These are phyloP conservation scores for Acromyrmex echinatior DNA, from an alignment of 1,140 invertebrate genomes.

Conservation along the genomic window DNA sequence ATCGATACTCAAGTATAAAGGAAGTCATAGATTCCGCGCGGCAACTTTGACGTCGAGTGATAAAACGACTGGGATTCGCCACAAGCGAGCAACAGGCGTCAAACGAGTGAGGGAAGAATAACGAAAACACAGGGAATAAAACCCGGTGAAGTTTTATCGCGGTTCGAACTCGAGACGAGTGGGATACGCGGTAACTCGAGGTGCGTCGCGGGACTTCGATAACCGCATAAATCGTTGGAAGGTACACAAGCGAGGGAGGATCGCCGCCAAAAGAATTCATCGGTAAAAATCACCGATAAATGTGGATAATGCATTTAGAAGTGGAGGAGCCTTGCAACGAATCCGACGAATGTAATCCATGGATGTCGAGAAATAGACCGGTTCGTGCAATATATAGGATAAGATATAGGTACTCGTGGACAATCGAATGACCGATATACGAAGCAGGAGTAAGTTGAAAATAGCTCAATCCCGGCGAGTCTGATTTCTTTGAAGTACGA, in stretches of 20 bases:
- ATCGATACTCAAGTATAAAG: constrained; percentile 47
- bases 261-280: background rate
- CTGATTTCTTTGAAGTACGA: background rate
- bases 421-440: background rate
- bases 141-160: constrained; percentile 39
- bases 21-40: constrained; percentile 37
- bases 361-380: constrained; percentile 69
- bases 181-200: background rate
- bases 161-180: constrained; percentile 37
- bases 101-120: constrained; percentile 49
- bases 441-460: background rate
- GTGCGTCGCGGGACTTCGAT: constrained; percentile 25
- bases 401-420: background rate
- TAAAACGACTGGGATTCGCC: constrained; percentile 47
- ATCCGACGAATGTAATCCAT: constrained; percentile 65
- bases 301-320: constrained; percentile 47
- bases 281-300: constrained; percentile 23
- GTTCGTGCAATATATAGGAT: background rate
- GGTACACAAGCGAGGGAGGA: background rate
- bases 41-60: constrained; percentile 48
- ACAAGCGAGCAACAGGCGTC: constrained; percentile 52
- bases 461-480: background rate
- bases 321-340: constrained; percentile 69
- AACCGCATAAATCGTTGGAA: constrained; percentile 38
- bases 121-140: constrained; percentile 42